A percentile compares a stretch with the other conserved stretches of the same genome.
Conservation (phyloP, 30 jellyfish, hydroid and myxozoan genomes). For the Hydractinia echinata region DNA sequence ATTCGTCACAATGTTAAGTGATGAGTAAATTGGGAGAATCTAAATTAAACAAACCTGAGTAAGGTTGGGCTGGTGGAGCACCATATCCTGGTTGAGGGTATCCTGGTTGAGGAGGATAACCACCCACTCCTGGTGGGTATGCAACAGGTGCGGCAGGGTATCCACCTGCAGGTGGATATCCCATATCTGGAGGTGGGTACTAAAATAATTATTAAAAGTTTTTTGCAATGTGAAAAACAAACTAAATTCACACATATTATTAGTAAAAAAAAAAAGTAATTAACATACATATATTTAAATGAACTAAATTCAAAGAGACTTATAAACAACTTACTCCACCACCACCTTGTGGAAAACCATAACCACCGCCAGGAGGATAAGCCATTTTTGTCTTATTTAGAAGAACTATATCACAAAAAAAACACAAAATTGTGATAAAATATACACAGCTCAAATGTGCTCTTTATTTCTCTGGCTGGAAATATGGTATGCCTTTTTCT, state of each 20-base stretch:
- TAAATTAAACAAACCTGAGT: too few species aligned
- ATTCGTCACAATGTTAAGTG: too few species aligned
- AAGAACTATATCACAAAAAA: too few species aligned
- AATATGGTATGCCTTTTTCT: too few species aligned
- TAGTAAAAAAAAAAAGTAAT: not conserved
- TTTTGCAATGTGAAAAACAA: not conserved
- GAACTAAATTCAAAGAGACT: not conserved
- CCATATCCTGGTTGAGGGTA: constrained; percentile 22
- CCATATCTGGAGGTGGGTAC: constrained; percentile 63
- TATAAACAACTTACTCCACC: constrained; percentile 42
- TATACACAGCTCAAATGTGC: too few species aligned
- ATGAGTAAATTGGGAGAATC: too few species aligned
- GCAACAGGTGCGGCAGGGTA: constrained; percentile 50
- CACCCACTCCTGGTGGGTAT: constrained; percentile 76
- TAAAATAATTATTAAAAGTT: not conserved
- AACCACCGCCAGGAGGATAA: constrained; percentile 95
- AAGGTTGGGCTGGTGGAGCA: constrained; percentile 9
- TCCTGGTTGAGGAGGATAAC: constrained; percentile 25
- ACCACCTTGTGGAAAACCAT: constrained; percentile 86
- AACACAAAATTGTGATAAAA: too few species aligned
- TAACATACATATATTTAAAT: not conserved
- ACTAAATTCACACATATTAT: not conserved
- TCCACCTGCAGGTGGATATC: constrained; percentile 56
- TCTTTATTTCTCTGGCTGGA: too few species aligned
- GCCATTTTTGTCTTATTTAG: constrained; percentile 45